Percentiles rank a stretch among this genome's conserved stretches.
Conservation (phyloP, 1,140 invertebrate genomes). For the Pachyrhynchus sulphureomaculatus region DNA sequence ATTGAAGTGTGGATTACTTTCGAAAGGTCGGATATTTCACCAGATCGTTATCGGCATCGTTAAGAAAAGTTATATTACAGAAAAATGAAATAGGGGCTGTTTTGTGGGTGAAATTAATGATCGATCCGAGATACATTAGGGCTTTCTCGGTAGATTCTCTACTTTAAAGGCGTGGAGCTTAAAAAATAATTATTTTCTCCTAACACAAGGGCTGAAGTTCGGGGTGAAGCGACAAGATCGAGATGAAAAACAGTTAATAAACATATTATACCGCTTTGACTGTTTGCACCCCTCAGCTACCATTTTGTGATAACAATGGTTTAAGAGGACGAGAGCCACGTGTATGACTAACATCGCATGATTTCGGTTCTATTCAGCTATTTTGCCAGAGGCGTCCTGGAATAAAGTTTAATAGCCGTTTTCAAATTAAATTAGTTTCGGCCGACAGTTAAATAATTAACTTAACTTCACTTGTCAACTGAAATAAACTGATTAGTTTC, state of each 20-base stretch:
- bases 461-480: no score
- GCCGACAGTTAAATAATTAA: no score
- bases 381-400: constrained; percentile 17
- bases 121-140: constrained; percentile 21
- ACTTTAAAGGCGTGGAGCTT: background rate
- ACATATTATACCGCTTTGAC: constrained; percentile 32
- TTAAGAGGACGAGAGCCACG: constrained; percentile 28
- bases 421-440: no score
- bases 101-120: constrained; percentile 25
- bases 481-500: no score
- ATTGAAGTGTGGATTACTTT: constrained; percentile 12
- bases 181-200: background rate
- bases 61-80: constrained; percentile 23
- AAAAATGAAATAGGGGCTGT: constrained; percentile 18
- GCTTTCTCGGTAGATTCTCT: background rate
- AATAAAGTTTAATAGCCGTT: no score
- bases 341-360: constrained; percentile 27
- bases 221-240: background rate
- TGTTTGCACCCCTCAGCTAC: constrained; percentile 23
- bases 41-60: constrained; percentile 23
- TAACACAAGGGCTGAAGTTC: background rate
- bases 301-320: constrained; percentile 32
- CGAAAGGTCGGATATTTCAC: constrained; percentile 4
- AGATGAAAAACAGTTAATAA: constrained; percentile 34
- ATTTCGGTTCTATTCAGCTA: constrained; percentile 10